Percentiles rank a stretch among this genome's conserved stretches.
phyloP scores from a whole-genome alignment of 2,888 invertebrate genomes.

The Cabera pusaria region DNA sequence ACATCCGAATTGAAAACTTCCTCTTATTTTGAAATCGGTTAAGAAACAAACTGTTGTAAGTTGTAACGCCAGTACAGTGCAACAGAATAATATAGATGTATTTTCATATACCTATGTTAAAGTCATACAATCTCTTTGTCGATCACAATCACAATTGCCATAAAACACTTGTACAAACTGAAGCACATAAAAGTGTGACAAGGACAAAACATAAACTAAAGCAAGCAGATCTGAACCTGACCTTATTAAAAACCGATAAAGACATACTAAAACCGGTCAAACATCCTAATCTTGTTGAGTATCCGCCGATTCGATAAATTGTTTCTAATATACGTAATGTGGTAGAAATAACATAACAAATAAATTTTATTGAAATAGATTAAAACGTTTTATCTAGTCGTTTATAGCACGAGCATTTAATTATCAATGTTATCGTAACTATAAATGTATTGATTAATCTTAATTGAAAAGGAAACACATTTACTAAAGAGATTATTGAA shows the following conservation, averaged over 20 bases:
- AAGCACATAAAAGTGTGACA: conserved; percentile 33
- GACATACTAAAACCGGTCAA: conserved; percentile 26
- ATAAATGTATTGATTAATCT: too few species aligned
- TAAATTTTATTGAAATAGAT: conserved; percentile 9
- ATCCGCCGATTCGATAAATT: conserved; percentile 11
- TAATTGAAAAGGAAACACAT: too few species aligned
- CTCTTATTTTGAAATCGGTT: too few species aligned
- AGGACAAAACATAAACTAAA: conserved; percentile 32
- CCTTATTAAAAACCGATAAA: conserved; percentile 42
- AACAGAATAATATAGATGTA: too few species aligned
- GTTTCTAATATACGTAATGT: conserved; percentile 1
- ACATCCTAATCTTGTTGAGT: conserved; percentile 11
- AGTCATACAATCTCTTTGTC: too few species aligned
- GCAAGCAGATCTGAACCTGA: conserved; percentile 32
- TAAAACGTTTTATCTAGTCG: conserved; percentile 2
- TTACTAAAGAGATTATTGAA: too few species aligned
- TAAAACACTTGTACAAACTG: conserved; percentile 11
- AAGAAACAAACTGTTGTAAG: too few species aligned
- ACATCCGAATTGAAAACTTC: too few species aligned
- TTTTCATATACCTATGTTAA: too few species aligned
- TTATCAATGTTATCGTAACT: too few species aligned
- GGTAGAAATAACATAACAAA: conserved; percentile 5
- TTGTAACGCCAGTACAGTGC: too few species aligned
- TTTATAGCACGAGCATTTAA: conserved; percentile 12
- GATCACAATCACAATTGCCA: too few species aligned